Evolutionary conservation across 92 coral and sea anemone species (phyloP).

Genomic region (Parazoanthus swiftii): DNA sequence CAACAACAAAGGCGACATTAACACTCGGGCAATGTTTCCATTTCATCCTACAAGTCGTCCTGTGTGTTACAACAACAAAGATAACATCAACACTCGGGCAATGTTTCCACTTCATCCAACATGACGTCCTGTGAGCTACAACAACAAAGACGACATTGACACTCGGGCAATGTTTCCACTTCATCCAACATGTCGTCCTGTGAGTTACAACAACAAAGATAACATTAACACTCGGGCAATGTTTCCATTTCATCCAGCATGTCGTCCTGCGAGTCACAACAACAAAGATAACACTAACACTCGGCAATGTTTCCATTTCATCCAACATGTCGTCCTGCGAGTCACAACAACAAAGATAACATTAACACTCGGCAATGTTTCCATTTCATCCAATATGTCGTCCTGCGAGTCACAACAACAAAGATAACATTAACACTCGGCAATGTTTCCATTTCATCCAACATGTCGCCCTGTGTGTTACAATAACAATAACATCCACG

Average conservation of each 20-base stretch:
- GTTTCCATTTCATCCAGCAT: constrained; percentile 80
- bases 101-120: too few species aligned
- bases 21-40: too few species aligned
- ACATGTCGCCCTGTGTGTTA: constrained; percentile 75
- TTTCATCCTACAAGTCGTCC: too few species aligned
- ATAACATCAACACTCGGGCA: too few species aligned
- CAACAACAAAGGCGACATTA: too few species aligned
- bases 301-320: constrained; percentile 37
- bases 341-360: neutral
- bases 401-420: constrained; percentile 53
- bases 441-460: constrained; percentile 67
- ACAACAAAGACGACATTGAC: neutral
- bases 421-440: neutral
- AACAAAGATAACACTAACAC: neutral
- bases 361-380: neutral
- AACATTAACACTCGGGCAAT: neutral
- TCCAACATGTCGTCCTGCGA: constrained; percentile 91
- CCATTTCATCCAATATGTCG: constrained; percentile 85
- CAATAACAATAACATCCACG: neutral
- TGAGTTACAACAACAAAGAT: neutral
- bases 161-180: constrained; percentile 17
- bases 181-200: constrained; percentile 94
- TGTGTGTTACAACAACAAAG: too few species aligned
- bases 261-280: constrained; percentile 67
- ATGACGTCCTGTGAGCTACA: too few species aligned